Evolutionary conservation across 30 jellyfish, hydroid and myxozoan species (phyloP), one percentile per base, ranked within the genome.

Genomic region (Sanderia malayensis): DNA sequence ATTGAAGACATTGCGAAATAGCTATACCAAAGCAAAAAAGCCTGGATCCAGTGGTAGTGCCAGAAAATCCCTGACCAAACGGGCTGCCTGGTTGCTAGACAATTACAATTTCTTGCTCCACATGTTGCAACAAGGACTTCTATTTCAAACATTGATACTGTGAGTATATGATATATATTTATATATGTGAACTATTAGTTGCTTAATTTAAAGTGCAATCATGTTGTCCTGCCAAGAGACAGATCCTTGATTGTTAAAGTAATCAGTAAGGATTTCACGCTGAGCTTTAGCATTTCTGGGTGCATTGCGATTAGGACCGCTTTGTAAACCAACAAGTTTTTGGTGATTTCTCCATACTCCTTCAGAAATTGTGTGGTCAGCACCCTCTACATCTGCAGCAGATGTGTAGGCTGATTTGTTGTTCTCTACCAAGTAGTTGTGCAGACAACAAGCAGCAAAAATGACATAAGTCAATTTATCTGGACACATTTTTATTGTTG

Each of bases 331-430:
- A 31, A 46, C 13, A 11, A 34, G 20, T 2, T 72, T 21, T 44
- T 72, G 70, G 41, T 68, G 71, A 68, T 46, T 68, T 34, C 70
- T 68, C 80, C 80, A 68, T 2, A 20, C 80, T 41, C 80, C 80
- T 9, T 34, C 20, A 21, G 20, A 32, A 37, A 45, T 21, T 21
- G 3, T 17, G 49, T 46, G 67, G 44, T 68, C 45, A 13, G 41
- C 71, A 18, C 41, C 80, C 21, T 68, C 80, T 32, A 26, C 49
- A 46, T 37, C 80, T 32, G 71, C 15, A n/a, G 41, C 67, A 46
- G 71, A 32, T 17, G 80, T 68, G 27, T 68, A 68, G 46, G 70
- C n/a, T 30, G 4, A 2, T 41, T 68, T 68, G 68, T 46, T 63
- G 26, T 59, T 63, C 18, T 63, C 57, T 58, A 49, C 64, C 64